Base-by-base conservation (phyloP, 2,797 vertebrate species). In the Eurystomus glaucurus region DNA sequence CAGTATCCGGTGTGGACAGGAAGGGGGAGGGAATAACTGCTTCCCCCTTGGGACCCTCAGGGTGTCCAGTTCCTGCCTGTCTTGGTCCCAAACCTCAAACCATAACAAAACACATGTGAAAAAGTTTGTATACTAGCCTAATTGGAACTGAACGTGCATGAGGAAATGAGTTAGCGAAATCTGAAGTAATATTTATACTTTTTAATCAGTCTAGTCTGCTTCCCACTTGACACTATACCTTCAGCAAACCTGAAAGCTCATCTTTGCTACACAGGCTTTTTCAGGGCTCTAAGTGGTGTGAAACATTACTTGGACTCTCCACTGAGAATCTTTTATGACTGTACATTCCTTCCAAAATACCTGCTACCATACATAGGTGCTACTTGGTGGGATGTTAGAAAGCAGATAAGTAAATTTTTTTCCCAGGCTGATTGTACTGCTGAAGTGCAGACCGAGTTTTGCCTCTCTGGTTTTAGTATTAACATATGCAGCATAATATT, bases 331-430 rank as follows among this genome's bases (percentile, higher is more conserved):
- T 10, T 68, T 92, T 79, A 85, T 55, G 62, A 45, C 18, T 61
- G 33, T 23, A 74, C 28, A 39, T 69, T 74, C 28, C 52, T 89
- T 57, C 28, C 35, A 74, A 92, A 86, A 20, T 43, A 43, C 62
- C 68, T 62, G 66, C 76, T 64, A 48, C 5, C 11, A 33, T 57
- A 26, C 54, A 43, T 72, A 76, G n/a, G 3, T 66, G 54, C 21
- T 91, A 87, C 74, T 93, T 74, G 76, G 21, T 43, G 18, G 10
- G 22, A 83, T 79, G 48, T 91, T 93, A 66, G 70, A 91, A 92
- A 91, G 58, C 54, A 87, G 66, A 2, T 51, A 92, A 90, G 80
- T 76, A 86, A 37, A 41, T 76, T 45, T 68, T 50, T 68, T 96
- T 91, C 57, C 83, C 72, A 51, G 60, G 74, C 11, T 86, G 41